These are phyloP conservation scores for Amazona finschi DNA, from an alignment of 2,797 vertebrate species.

Conservation along the genomic window DNA sequence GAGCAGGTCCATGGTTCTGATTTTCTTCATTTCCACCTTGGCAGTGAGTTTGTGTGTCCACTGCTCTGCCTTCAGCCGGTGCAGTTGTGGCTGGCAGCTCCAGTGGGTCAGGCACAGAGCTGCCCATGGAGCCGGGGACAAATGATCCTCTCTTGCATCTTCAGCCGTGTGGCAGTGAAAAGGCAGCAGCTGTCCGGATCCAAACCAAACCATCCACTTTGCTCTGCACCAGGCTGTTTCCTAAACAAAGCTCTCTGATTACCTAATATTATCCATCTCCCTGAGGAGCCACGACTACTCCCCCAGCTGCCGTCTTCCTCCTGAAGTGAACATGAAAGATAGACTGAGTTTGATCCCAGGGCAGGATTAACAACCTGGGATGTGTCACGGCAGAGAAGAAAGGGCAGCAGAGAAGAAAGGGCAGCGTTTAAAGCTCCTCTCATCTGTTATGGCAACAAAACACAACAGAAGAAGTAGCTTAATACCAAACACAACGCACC, in stretches of 20 bases:
- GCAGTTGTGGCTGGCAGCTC: neutral
- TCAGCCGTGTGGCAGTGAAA: neutral
- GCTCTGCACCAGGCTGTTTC: conserved; percentile 3
- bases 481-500: neutral
- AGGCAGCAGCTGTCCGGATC: neutral
- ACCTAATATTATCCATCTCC: conserved; percentile 72
- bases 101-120: accelerated
- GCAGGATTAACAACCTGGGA: conserved; percentile 71
- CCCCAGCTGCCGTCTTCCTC: conserved; percentile 48
- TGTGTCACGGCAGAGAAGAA: conserved; percentile 65
- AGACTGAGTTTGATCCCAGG: conserved; percentile 71
- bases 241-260: conserved; percentile 67
- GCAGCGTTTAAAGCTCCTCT: conserved; percentile 49
- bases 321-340: conserved; percentile 73
- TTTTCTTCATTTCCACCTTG: neutral
- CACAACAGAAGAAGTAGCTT: neutral
- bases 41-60: neutral
- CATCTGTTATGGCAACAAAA: conserved; percentile 53
- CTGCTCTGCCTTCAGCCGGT: neutral
- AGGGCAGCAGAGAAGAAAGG: conserved; percentile 61
- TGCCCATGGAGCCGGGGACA: neutral
- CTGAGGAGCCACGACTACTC: conserved; percentile 67
- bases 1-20: accelerated
- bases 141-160: neutral
- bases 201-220: neutral